Base-by-base conservation (phyloP, 2,888 invertebrate genomes). In the Synanthedon formicaeformis region DNA sequence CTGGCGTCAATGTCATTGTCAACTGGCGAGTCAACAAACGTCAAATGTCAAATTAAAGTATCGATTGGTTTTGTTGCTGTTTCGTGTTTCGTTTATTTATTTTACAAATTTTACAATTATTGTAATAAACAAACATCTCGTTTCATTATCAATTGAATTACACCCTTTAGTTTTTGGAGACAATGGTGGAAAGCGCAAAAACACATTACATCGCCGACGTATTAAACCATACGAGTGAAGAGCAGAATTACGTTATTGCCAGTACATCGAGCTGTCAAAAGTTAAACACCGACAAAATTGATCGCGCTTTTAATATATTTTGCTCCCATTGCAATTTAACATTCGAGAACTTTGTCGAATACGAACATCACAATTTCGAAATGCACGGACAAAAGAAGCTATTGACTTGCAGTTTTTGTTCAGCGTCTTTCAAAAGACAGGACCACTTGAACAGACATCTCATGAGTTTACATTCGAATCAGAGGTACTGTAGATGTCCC, bases 361-460 rank as follows among this genome's bases (percentile, higher is more conserved):
- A 56, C 14, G 67, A 72, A 16, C 68, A 70, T n/a, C 78, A 77
- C 27, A 74, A 71, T 23, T 50, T 63, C 0, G 64, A 70, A 58
- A 57, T 70, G 57, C 71, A 74, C 51, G 63, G 64, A 0, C 65
- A 63, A 6, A 70, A 61, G 48, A 71, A 67, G 53, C 12, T 61
- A 0, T 53, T 67, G 1, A 52, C 59, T 0, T 80, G 80, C 52
- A 53, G 53, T 4, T 54, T 67, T 2, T 80, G 80, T 49, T 54
- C 64, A 0, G 63, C 74, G 0, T 62, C 64, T 0, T 80, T 80
- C 23, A 55, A 66, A 2, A 52, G 79, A 2, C 71, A 67, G 5
- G 77, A 79, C 41, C 80, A 80, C 14, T 54, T 80, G 1, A 76
- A 76, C 51, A 58, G 80, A 0, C 80, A 80, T 48, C 60, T 73